phyloP scores from a whole-genome alignment of 2,113 vertebrate species.

The Sylvilagus bachmani region DNA sequence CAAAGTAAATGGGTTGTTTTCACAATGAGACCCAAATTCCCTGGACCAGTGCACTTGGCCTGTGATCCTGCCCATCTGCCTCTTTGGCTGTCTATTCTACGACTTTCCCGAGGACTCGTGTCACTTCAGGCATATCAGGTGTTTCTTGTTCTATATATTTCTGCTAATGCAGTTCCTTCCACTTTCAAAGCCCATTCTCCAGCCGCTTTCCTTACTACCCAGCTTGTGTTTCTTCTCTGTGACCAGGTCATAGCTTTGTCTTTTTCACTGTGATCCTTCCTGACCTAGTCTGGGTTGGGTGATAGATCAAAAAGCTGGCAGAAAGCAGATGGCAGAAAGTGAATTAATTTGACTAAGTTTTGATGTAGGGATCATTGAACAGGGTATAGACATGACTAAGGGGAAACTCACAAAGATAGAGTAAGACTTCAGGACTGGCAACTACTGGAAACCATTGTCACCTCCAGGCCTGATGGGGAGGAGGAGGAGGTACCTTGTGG shows the following conservation, averaged over 20 bases:
- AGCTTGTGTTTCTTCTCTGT: background rate
- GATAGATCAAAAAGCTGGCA: background rate
- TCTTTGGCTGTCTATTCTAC: background rate
- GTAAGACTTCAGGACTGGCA: background rate
- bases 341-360: background rate
- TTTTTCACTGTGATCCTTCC: background rate
- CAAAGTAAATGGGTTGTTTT: background rate
- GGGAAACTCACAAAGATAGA: background rate
- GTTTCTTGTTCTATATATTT: background rate
- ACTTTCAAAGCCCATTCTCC: background rate
- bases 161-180: background rate
- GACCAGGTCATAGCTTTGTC: background rate
- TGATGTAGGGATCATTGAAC: background rate
- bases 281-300: background rate
- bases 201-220: background rate
- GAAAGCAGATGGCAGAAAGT: background rate
- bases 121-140: background rate
- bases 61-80: background rate
- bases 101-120: background rate
- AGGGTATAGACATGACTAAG: background rate
- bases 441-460: background rate
- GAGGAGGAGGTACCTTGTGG: background rate
- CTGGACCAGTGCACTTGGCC: background rate
- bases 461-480: background rate
- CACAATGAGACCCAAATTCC: constrained; percentile 20